phyloP scores from a whole-genome alignment of 2,797 vertebrate species.

The Prunella strophiata region DNA sequence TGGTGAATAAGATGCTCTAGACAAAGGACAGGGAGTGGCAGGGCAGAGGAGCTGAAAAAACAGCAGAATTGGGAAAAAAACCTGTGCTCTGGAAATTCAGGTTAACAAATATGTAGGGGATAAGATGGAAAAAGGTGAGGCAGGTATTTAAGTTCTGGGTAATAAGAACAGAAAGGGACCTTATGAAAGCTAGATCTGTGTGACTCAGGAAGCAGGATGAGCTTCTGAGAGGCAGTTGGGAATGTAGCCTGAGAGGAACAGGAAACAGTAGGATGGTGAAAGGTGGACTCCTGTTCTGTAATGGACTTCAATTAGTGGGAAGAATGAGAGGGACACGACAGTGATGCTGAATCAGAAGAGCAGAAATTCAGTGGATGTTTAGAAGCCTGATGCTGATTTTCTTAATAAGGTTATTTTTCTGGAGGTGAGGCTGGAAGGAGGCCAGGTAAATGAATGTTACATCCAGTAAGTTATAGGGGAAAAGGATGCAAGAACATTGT shows the following conservation, averaged over 20 bases:
- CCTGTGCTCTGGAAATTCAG: not conserved
- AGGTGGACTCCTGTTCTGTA: slow-evolving; percentile 23
- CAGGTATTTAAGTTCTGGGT: not conserved
- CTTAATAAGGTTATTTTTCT: not conserved
- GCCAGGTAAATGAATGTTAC: not conserved
- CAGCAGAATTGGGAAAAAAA: not conserved
- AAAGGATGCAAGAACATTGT: not conserved
- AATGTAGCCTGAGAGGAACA: not conserved
- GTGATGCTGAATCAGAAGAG: slow-evolving; percentile 19
- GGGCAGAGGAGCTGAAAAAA: not conserved
- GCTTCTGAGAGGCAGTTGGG: not conserved
- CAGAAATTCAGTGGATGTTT: not conserved
- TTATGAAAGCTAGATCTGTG: not conserved
- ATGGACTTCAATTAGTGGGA: not conserved
- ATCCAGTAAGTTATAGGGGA: not conserved
- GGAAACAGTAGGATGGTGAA: slow-evolving; percentile 33
- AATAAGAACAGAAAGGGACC: not conserved
- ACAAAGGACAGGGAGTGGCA: not conserved
- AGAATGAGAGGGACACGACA: not conserved
- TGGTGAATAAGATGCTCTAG: not conserved
- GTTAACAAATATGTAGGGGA: not conserved
- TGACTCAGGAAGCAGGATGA: not conserved
- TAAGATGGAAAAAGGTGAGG: not conserved
- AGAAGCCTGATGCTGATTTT: not conserved
- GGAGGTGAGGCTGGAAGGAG: not conserved